A percentile compares a stretch with the other conserved stretches of the same genome.
Conservation (phyloP, 2,113 vertebrate genomes). For the Capreolus pygargus region DNA sequence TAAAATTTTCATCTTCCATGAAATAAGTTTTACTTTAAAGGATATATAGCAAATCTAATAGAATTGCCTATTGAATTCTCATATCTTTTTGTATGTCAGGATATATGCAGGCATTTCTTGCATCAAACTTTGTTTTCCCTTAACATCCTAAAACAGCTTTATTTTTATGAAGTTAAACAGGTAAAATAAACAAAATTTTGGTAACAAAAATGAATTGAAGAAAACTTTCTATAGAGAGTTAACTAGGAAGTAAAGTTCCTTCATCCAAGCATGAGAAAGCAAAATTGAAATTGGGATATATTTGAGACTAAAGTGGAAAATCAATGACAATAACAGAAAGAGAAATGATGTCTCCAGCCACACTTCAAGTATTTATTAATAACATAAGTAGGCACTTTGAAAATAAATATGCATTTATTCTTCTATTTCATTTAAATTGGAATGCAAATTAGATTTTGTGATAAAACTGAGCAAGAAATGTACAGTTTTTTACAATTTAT, state of each 20-base stretch:
- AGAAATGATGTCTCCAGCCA: background rate
- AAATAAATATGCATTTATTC: background rate
- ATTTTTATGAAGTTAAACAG: background rate
- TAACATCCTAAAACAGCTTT: background rate
- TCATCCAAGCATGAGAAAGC: background rate
- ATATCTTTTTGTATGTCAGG: background rate
- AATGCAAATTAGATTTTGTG: background rate
- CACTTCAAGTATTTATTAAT: background rate
- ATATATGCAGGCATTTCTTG: background rate
- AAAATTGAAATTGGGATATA: background rate
- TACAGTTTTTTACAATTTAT: background rate
- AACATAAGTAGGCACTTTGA: background rate
- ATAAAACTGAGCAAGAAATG: background rate
- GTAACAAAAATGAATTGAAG: background rate
- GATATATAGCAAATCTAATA: background rate
- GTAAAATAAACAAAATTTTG: background rate
- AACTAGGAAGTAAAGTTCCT: background rate
- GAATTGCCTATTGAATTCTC: background rate
- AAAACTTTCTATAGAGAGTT: background rate
- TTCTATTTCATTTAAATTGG: background rate
- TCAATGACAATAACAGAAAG: background rate
- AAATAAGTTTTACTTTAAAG: background rate
- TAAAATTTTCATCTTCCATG: background rate
- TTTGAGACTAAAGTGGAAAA: background rate
- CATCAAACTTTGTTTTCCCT: background rate